Percentiles rank a stretch among this genome's conserved stretches.
phyloP scores from a whole-genome alignment of 1,140 invertebrate species.

The Teleogryllus occipitalis region DNA sequence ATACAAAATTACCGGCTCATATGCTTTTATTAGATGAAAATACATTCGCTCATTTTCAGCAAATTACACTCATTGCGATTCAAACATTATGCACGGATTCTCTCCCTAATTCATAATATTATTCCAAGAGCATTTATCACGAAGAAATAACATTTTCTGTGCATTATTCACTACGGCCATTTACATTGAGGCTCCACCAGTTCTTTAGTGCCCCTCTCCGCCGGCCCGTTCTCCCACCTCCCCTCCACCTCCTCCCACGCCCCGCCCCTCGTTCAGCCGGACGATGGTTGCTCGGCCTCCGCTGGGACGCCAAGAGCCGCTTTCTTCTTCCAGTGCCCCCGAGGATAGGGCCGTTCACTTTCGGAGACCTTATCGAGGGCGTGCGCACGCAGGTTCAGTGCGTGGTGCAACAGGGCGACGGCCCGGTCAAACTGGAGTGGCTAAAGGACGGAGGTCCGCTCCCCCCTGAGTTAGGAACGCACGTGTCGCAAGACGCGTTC shows the following conservation, averaged over 20 bases:
- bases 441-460: slow-evolving; percentile 35
- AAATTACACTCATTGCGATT: no score
- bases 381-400: slow-evolving; percentile 45
- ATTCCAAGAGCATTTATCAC: no score
- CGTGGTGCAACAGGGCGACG: slow-evolving; percentile 41
- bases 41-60: no score
- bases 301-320: neutral
- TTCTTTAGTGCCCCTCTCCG: no score
- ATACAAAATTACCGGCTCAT: no score
- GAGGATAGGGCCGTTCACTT: slow-evolving; percentile 37
- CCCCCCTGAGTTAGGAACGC: slow-evolving; percentile 26
- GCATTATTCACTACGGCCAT: no score
- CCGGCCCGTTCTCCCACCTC: neutral
- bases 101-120: no score
- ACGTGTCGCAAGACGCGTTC: slow-evolving; percentile 28
- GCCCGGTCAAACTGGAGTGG: slow-evolving; percentile 38
- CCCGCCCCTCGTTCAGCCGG: neutral
- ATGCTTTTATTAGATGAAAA: no score
- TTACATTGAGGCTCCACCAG: no score
- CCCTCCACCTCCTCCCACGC: neutral
- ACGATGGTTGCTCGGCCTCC: slow-evolving; percentile 9
- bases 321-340: slow-evolving; percentile 38
- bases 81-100: no score
- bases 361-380: slow-evolving; percentile 37
- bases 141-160: no score